Percentiles rank a stretch among this genome's conserved stretches.
phyloP scores from a whole-genome alignment of 2,888 invertebrate genomes.

The Odontocolon sp. region DNA sequence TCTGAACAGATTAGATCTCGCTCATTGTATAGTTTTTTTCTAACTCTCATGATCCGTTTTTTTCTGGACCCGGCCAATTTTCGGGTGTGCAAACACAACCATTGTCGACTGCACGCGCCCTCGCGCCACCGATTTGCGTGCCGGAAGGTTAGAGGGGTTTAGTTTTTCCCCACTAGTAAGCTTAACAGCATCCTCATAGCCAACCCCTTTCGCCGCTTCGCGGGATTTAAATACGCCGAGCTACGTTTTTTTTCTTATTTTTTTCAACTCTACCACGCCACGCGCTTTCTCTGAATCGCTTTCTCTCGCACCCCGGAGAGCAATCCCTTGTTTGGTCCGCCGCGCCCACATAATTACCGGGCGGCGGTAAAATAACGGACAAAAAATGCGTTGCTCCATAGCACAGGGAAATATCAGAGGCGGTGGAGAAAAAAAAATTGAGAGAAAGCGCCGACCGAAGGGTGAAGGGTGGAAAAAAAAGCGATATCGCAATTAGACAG shows the following conservation, averaged over 20 bases:
- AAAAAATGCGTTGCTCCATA: conserved; percentile 64
- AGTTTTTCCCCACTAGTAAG: too few relatives aligned
- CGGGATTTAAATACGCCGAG: conserved; percentile 70
- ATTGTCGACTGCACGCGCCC: conserved; percentile 74
- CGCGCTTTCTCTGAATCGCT: conserved; percentile 33
- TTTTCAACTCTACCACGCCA: not conserved
- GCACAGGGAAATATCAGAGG: conserved; percentile 25
- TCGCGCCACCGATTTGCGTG: conserved; percentile 64
- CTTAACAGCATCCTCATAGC: conserved; percentile 30
- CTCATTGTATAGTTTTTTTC: conserved; percentile 52
- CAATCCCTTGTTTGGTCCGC: conserved; percentile 79
- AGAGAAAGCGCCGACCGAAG: conserved; percentile 18
- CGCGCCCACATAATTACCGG: conserved; percentile 80
- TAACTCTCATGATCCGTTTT: conserved; percentile 46
- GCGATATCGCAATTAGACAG: conserved; percentile 77
- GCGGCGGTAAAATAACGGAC: conserved; percentile 73
- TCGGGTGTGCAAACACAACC: conserved; percentile 78
- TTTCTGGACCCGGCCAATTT: conserved; percentile 74
- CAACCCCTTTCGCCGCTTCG: conserved; percentile 69
- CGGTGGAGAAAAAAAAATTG: conserved; percentile 29
- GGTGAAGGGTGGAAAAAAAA: conserved; percentile 65
- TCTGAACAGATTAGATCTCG: conserved; percentile 56
- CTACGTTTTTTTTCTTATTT: conserved; percentile 1
- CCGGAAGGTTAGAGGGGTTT: conserved; percentile 29
- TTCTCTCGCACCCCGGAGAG: conserved; percentile 24